Evolutionary conservation across 2,113 vertebrate species (phyloP).

Genomic region (Lasiurus cinereus): DNA sequence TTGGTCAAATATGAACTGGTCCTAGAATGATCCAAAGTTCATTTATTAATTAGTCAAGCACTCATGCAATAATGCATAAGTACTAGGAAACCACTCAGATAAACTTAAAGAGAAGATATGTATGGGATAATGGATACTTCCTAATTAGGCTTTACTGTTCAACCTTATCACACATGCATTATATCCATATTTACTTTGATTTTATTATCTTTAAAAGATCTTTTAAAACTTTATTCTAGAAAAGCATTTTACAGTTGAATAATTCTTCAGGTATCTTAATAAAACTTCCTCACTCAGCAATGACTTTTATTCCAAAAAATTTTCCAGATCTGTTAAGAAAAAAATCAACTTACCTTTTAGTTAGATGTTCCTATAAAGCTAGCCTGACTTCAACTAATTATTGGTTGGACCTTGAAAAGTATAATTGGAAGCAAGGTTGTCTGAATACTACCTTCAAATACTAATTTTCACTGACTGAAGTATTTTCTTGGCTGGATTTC

Average conservation of each 20-base stretch:
- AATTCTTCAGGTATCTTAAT: slow-evolving; percentile 58
- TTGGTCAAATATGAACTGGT: not conserved
- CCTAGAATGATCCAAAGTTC: not conserved
- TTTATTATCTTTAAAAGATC: slow-evolving; percentile 58
- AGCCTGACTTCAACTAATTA: slow-evolving; percentile 53
- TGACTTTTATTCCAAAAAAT: not conserved
- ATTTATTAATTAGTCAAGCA: slow-evolving; percentile 24
- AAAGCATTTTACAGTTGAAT: slow-evolving; percentile 41
- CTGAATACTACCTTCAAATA: slow-evolving; percentile 34
- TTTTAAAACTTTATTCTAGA: slow-evolving; percentile 46
- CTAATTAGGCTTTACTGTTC: not conserved
- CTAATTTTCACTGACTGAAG: slow-evolving; percentile 62
- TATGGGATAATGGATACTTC: not conserved
- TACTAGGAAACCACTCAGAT: not conserved
- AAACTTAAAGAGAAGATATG: not conserved
- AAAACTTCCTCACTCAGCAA: slow-evolving; percentile 12
- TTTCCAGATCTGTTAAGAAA: slow-evolving; percentile 45
- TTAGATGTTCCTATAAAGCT: slow-evolving; percentile 30
- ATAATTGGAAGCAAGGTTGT: slow-evolving; percentile 60
- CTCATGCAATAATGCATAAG: not conserved
- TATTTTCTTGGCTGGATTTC: slow-evolving; percentile 71
- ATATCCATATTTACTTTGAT: not conserved
- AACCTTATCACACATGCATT: not conserved
- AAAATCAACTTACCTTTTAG: slow-evolving; percentile 51
- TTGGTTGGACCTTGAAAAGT: slow-evolving; percentile 60